Conservation (phyloP, 2,113 vertebrate genomes). For the Platichthys stellatus region DNA sequence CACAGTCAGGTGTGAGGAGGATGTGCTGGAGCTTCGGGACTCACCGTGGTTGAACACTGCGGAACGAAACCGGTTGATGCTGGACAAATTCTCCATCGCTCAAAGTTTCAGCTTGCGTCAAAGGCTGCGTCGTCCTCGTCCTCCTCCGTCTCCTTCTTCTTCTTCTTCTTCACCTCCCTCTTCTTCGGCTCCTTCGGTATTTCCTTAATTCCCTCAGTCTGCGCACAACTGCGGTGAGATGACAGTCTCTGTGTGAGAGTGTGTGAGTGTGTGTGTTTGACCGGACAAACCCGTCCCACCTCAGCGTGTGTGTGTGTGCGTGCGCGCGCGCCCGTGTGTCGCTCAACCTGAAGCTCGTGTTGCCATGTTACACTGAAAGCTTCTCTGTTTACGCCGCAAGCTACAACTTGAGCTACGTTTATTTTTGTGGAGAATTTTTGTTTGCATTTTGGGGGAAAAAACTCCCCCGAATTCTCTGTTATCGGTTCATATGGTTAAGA, state of each 20-base stretch:
- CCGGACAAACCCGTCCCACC: constrained; percentile 59
- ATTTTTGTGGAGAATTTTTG: no score
- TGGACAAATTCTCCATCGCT: constrained; percentile 79
- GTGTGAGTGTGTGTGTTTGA: constrained; percentile 26
- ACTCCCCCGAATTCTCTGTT: no score
- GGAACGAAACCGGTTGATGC: constrained; percentile 78
- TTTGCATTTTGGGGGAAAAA: no score
- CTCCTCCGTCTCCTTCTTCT: constrained; percentile 6
- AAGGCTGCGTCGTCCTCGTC: constrained; percentile 2
- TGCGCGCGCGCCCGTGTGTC: no score
- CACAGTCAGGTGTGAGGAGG: not conserved
- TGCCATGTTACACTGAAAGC: not conserved
- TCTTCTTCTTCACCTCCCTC: not conserved
- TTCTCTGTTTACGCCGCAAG: no score
- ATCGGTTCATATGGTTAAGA: no score
- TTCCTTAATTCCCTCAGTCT: constrained; percentile 35
- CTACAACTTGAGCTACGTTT: no score
- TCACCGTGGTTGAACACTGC: constrained; percentile 82
- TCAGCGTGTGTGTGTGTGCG: not conserved
- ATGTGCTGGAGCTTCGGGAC: constrained; percentile 24
- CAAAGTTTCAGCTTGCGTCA: constrained; percentile 44
- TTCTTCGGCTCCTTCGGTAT: constrained; percentile 26
- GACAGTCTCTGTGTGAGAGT: constrained; percentile 23
- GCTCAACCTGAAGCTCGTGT: not conserved
- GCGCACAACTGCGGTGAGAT: constrained; percentile 19